Base-by-base conservation (phyloP, 2,113 vertebrate genomes). In the Spheniscus mendiculus region DNA sequence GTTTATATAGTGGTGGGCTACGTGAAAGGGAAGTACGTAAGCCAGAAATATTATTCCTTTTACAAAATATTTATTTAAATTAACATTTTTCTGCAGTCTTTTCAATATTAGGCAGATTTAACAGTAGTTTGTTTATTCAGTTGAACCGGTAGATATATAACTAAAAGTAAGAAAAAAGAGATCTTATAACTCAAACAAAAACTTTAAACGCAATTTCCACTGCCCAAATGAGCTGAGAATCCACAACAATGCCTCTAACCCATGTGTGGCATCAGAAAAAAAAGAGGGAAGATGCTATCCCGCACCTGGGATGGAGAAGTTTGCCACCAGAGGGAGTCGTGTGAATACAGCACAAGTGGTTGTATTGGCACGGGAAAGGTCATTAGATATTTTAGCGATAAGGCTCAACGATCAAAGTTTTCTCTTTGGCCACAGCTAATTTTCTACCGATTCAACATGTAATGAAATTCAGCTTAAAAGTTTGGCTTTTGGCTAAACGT, bases 291-390 rank as follows among this genome's bases (percentile, higher is more conserved):
- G 36, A 42, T 15, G 34, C 32, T 40, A 2, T 77, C 30, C 32
- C 2, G 11, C 40, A 18, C 36, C 55, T 71, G 45, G 83, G 62
- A 83, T 69, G 58, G 94, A 82, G 86, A 80, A 21, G 29, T 92
- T 97, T 97, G 91, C 98, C 98, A 98, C 96, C 97, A 98, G 98
- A 98, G 98, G 97, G 97, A 98, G 98, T 96, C 50, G 80, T 94
- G 77, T 89, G 97, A 98, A 97, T 97, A 62, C 74, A 47, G 59
- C 92, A 97, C 22, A 86, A 45, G 76, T 62, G 83, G 63, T 44
- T 93, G 87, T 38, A 53, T 27, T 89, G 79, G 56, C 73, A 42
- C 74, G 32, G 67, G 27, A 73, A 83, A 59, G 74, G 92, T 90
- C 56, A 92, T 90, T 16, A 44, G 50, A 2, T 83, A 63, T 86